Percentiles rank a stretch among this genome's conserved stretches.
These are phyloP conservation scores for Tokudaia tokunoshimensis DNA, from an alignment of 2,797 vertebrate genomes.

Conservation along the genomic window DNA sequence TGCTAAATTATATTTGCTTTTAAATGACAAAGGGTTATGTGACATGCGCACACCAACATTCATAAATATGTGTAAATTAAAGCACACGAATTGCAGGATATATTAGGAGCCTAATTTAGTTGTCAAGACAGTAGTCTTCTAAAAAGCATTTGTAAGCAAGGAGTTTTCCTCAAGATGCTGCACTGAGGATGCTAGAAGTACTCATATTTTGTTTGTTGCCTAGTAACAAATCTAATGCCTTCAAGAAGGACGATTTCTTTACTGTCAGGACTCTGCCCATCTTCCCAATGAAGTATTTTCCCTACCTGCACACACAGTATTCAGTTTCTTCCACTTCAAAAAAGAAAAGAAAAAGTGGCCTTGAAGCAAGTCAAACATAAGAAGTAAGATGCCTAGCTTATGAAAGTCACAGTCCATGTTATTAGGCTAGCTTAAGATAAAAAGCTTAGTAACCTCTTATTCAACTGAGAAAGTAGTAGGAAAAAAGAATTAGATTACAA, in stretches of 20 bases:
- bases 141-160: constrained; percentile 53
- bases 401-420: background rate
- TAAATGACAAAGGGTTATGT: background rate
- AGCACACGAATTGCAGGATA: background rate
- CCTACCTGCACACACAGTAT: background rate
- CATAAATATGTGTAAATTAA: background rate
- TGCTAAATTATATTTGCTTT: constrained; percentile 15
- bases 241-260: background rate
- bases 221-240: constrained; percentile 60
- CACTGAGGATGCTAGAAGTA: constrained; percentile 30
- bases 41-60: background rate
- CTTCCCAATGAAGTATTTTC: background rate
- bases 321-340: background rate
- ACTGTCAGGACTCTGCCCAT: background rate
- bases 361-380: background rate
- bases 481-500: background rate
- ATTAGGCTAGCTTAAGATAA: background rate
- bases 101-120: background rate
- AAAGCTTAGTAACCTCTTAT: background rate
- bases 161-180: background rate
- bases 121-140: constrained; percentile 18
- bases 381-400: background rate
- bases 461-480: background rate
- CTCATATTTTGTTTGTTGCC: constrained; percentile 68
- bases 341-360: background rate